A percentile compares a stretch with the other conserved stretches of the same genome.
These are phyloP conservation scores for Lutjanus campechanus DNA, from an alignment of 2,797 vertebrate species.

Conservation along the genomic window DNA sequence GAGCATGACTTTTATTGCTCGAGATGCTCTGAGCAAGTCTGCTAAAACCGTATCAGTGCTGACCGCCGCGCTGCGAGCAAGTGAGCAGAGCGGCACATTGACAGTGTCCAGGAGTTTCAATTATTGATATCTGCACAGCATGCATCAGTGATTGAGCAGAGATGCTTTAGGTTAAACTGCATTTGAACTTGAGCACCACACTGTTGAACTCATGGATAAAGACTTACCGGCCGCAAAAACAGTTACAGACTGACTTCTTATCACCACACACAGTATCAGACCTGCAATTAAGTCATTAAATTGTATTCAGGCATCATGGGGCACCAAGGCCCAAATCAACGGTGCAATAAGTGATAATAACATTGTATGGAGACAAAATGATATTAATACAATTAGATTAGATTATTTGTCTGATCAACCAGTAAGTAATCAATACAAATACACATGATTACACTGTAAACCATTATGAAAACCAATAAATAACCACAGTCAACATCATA, in stretches of 20 bases:
- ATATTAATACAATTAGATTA: no score
- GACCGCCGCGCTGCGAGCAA: not conserved
- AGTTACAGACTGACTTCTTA: not conserved
- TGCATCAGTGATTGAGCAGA: not conserved
- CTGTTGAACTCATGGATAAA: not conserved
- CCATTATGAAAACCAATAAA: no score
- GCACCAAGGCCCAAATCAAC: no score
- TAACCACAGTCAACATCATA: no score
- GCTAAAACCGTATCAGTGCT: constrained; percentile 11
- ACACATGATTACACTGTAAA: no score
- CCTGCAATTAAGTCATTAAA: no score
- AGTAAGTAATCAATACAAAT: no score
- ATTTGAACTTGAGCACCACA: constrained; percentile 11
- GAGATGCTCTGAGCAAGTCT: not conserved
- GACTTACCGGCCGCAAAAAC: not conserved
- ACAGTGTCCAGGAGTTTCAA: constrained; percentile 15
- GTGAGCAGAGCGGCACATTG: constrained; percentile 16
- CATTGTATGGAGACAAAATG: no score
- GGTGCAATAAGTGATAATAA: no score
- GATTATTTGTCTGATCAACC: no score
- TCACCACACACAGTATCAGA: no score
- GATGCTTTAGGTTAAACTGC: constrained; percentile 19
- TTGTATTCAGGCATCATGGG: no score
- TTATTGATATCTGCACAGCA: constrained; percentile 17
- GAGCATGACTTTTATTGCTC: not conserved